These are phyloP conservation scores for Heliothis peltigera DNA, from an alignment of 2,888 invertebrate species.

Conservation along the genomic window DNA sequence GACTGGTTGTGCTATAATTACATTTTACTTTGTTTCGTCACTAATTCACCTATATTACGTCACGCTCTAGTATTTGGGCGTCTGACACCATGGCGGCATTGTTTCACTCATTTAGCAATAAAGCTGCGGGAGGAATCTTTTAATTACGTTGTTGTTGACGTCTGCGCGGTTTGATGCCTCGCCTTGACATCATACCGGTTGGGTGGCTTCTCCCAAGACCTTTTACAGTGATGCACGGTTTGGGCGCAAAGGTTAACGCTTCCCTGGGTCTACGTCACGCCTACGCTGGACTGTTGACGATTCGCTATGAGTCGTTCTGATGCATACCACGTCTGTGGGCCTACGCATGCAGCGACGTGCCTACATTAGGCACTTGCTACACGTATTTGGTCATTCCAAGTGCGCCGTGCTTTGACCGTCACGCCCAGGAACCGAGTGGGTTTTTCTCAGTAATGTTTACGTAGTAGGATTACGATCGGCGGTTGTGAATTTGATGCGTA, in stretches of 20 bases:
- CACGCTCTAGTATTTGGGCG: constrained; percentile 39
- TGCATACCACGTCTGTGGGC: constrained; percentile 78
- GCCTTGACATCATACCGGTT: constrained; percentile 52
- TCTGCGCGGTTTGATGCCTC: constrained; percentile 44
- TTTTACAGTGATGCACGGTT: constrained; percentile 62
- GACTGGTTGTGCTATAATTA: constrained; percentile 47
- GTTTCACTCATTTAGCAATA: constrained; percentile 44
- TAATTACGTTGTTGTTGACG: constrained; percentile 36
- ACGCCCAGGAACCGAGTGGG: constrained; percentile 71
- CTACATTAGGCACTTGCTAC: constrained; percentile 58
- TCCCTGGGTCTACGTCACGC: constrained; percentile 78
- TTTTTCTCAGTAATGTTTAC: constrained; percentile 75
- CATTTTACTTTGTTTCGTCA: constrained; percentile 55
- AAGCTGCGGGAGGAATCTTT: constrained; percentile 33
- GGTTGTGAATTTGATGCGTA: constrained; percentile 59
- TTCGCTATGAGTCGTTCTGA: constrained; percentile 74
- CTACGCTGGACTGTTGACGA: constrained; percentile 71
- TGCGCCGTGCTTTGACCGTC: constrained; percentile 39
- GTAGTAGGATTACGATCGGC: constrained; percentile 55
- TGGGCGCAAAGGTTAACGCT: constrained; percentile 73
- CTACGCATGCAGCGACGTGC: constrained; percentile 70
- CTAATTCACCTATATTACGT: constrained; percentile 45
- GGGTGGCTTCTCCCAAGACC: constrained; percentile 32
- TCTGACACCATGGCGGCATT: constrained; percentile 34
- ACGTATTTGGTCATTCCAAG: constrained; percentile 59